Base-by-base conservation (phyloP, 2,888 invertebrate genomes). In the Salticus scenicus region DNA sequence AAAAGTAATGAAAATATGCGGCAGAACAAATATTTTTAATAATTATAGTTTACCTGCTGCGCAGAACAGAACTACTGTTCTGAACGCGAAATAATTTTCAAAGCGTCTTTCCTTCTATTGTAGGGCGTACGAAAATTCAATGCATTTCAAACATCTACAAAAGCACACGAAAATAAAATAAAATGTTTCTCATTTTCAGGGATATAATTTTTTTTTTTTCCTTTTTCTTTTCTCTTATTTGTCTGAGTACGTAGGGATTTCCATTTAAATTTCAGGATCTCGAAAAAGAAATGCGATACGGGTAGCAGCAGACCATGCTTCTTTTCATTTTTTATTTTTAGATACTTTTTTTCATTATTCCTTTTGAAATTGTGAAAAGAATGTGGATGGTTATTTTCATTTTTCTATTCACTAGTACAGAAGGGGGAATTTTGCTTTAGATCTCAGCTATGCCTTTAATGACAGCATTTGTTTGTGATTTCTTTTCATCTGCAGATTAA, bases 161-260 rank as follows among this genome's bases (percentile, higher is more conserved):
- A 41, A 41, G 72, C 72, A 67, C 42, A 69, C 67, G 24, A 63
- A 73, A 73, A 74, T 73, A 63, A 73, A 73, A 74, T 73, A 81
- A 81, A 74, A 73, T 81, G 81, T 80, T 80, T 80, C 80, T 73
- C 73, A 80, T 80, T 80, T 80, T 80, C 64, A 20, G 20, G 41
- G 70, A 47, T 78, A 27, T 71, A 71, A 24, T 57, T 24, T 37
- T 37, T 37, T 67, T 30, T n/a, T 37, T 41, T 63, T 47, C 31
- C 10, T 37, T 37, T 67, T 30, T n/a, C 57, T 41, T 63, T 47
- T 47, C 67, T 69, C 8, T 8, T 69, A 69, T 74, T 81, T 74
- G 57, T 74, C 69, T 57, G 69, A 33, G 12, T 2, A 42, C 74
- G 37, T 28, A 57, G 74, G 81, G 81, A 81, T 81, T 81, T 81